Evolutionary conservation across 2,797 vertebrate species (phyloP), one percentile per base, ranked within the genome.

Genomic region (Enteromius trimaculatus): DNA sequence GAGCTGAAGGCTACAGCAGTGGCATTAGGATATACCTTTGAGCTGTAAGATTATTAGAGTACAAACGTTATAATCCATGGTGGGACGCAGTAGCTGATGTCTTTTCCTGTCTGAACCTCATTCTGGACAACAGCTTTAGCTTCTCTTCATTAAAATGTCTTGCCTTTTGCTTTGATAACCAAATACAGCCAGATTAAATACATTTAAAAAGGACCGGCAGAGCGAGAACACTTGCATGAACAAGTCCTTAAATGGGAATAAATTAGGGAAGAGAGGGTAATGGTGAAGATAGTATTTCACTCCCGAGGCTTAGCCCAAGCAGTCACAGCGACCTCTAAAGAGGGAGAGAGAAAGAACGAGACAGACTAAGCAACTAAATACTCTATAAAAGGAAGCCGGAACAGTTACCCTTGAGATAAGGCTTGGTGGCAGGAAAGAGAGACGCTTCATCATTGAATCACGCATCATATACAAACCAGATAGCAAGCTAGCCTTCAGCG

Each of bases 191-290:
- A 89, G 93, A 94, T 94, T 94, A 92, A 94, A 91, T 88, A 92
- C 91, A 88, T 93, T 93, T 88, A 90, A 91, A 79, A 91, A 92
- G 91, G 89, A 90, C 71, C n/a, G 71, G 81, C 79, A 69, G 80
- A 91, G 91, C 88, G 88, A 82, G 90, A 92, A 92, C 80, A 84
- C 80, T 87, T 89, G 91, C 91, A 86, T 90, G 92, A 92, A 90
- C 92, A 90, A 93, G 92, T 92, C 94, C 94, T 94, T 95, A 94
- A 94, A 95, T 94, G 94, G 94, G 92, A 94, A 94, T 91, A 93
- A 92, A 92, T 92, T 92, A 89, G 90, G 89, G 88, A 42, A 69
- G 53, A 91, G 89, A 87, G 90, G 90, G 90, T 84, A 79, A 84
- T 86, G 87, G 91, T 92, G 91, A 81, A 91, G 89, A 87, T 90